phyloP scores from a whole-genome alignment of 2,888 invertebrate genomes.

The Coelopa pilipes region DNA sequence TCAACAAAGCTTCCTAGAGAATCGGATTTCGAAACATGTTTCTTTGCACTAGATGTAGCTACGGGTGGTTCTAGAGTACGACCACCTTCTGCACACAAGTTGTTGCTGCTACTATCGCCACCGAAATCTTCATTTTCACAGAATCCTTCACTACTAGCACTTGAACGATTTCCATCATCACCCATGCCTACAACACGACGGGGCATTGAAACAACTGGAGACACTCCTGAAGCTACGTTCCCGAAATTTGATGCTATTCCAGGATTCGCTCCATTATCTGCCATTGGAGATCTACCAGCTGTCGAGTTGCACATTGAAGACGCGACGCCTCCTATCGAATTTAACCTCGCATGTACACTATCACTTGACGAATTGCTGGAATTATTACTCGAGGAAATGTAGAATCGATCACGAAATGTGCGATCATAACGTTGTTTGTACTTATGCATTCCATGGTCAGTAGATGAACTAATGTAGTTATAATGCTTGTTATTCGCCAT shows the following conservation, averaged over 20 bases:
- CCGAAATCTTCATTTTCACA: constrained; percentile 92
- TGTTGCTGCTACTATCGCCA: constrained; percentile 74
- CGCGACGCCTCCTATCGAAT: constrained; percentile 25
- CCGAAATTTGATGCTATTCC: constrained; percentile 27
- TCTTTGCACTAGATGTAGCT: constrained; percentile 24
- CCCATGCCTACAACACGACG: constrained; percentile 36
- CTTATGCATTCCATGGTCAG: constrained; percentile 67
- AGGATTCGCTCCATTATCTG: constrained; percentile 9
- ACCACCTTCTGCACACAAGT: constrained; percentile 66
- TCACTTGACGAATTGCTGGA: constrained; percentile 62
- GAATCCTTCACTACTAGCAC: constrained; percentile 95
- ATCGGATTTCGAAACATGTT: constrained; percentile 56
- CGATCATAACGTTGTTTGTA: constrained; percentile 63
- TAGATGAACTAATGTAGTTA: constrained; percentile 69
- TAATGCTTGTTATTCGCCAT: constrained; percentile 80
- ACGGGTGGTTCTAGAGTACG: constrained; percentile 48
- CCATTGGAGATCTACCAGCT: background rate
- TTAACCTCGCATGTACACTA: constrained; percentile 57
- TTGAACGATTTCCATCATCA: constrained; percentile 86
- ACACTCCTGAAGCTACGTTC: constrained; percentile 23
- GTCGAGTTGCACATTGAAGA: no score
- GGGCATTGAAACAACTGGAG: constrained; percentile 39
- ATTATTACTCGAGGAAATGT: constrained; percentile 60
- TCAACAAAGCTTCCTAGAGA: constrained; percentile 61
- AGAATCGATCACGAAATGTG: constrained; percentile 65